Percentiles rank a stretch among this genome's conserved stretches.
Evolutionary conservation across 1,140 invertebrate species (phyloP).

Genomic region (Drosophila burlai): DNA sequence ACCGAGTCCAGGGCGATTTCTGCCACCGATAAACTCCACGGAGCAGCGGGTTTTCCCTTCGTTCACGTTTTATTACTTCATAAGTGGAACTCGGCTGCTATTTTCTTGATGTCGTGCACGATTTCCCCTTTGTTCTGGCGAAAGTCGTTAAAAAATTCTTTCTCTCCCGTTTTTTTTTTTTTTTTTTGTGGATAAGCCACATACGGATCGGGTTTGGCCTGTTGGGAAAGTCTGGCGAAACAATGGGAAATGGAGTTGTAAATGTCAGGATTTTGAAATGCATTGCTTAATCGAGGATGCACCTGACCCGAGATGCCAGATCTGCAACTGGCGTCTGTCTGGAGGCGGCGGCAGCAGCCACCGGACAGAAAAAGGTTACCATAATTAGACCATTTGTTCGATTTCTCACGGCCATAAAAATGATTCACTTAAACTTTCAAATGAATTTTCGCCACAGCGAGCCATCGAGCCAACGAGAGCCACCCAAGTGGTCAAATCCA

Average conservation of each 20-base stretch:
- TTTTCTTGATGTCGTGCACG: constrained; percentile 60
- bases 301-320: constrained; percentile 41
- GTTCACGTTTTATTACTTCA: constrained; percentile 76
- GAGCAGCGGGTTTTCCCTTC: constrained; percentile 51
- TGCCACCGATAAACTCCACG: constrained; percentile 55
- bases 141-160: constrained; percentile 75
- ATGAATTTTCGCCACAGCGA: constrained; percentile 54
- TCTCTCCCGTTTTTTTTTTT: constrained; percentile 1
- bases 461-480: background rate
- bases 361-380: constrained; percentile 13
- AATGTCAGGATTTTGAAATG: constrained; percentile 77
- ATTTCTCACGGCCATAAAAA: constrained; percentile 77
- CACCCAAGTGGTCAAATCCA: constrained; percentile 60
- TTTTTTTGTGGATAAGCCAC: constrained; percentile 56
- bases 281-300: constrained; percentile 74
- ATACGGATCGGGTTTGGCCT: constrained; percentile 29
- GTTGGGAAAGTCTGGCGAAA: constrained; percentile 48
- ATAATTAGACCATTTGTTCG: constrained; percentile 68
- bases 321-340: constrained; percentile 45
- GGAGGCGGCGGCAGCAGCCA: constrained; percentile 21
- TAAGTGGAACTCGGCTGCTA: constrained; percentile 79
- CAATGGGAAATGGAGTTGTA: constrained; percentile 67
- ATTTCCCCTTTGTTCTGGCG: constrained; percentile 75
- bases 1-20: constrained; percentile 39
- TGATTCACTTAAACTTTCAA: constrained; percentile 72